Evolutionary conservation across 2,797 vertebrate genomes (phyloP).

Genomic region (Prionace glauca): DNA sequence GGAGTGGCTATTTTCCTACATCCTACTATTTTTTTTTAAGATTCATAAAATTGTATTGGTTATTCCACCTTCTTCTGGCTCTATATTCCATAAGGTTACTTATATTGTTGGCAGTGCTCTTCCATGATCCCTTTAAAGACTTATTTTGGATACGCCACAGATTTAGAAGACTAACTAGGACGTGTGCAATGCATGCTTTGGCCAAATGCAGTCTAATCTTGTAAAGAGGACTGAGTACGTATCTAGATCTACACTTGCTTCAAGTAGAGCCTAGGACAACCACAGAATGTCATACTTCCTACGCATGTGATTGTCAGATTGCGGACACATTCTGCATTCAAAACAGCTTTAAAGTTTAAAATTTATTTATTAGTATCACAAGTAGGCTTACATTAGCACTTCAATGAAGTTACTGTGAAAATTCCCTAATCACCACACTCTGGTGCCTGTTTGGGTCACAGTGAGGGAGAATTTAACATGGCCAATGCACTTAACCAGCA

Average conservation of each 20-base stretch:
- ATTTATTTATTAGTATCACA: no score
- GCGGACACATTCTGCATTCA: no score
- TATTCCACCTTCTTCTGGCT: neutral
- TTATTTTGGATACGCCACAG: neutral
- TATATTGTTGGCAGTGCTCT: neutral
- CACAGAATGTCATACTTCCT: neutral
- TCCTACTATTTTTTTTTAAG: neutral
- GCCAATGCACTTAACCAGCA: no score
- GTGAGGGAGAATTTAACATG: no score
- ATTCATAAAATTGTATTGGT: neutral
- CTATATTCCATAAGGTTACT: neutral
- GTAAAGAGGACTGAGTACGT: neutral
- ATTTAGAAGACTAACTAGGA: neutral
- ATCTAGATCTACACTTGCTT: neutral
- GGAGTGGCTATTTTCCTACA: no score
- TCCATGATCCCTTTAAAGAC: neutral
- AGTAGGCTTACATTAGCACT: no score
- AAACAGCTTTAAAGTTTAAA: no score
- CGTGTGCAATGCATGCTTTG: neutral
- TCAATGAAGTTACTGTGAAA: no score
- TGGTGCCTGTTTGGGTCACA: no score
- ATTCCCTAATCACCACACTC: no score
- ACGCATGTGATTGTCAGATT: neutral
- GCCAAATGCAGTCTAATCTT: neutral
- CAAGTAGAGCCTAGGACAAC: neutral